Evolutionary conservation across 2,797 vertebrate genomes (phyloP), one percentile per base, ranked within the genome.

Genomic region (Chaetodon trifasciatus): DNA sequence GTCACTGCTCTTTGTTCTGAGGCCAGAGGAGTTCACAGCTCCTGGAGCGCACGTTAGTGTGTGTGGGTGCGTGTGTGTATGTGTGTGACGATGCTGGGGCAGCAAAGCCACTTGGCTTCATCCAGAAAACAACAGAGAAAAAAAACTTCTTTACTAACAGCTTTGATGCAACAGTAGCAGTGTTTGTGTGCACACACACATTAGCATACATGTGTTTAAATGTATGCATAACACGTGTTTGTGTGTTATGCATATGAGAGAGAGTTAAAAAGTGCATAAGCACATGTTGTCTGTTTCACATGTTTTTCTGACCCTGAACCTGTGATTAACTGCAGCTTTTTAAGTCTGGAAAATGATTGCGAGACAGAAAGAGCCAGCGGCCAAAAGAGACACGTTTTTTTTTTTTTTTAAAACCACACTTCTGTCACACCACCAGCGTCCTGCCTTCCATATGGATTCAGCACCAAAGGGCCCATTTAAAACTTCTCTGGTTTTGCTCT

Each of bases 391-490:
- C 72, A 13, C 10, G 65, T 66, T 73, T 88, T 74, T 81, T 81
- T 88, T 74, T 81, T 81, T 91, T 91, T 91, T 85, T 91, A 77
- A 86, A 87, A 13, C 47, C 46, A 17, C 56, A 49, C 63, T 78
- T 75, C 71, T 65, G 71, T 80, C 70, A 55, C 71, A 78, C 40
- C 53, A 76, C 44, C 40, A 19, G 37, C 72, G 52, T 69, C 63
- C 65, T 64, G 49, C 60, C 88, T 67, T 72, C 74, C 70, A 78
- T 79, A 60, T 74, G 76, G 53, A 78, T 76, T n/a, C 75, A 53
- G 37, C n/a, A 32, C 53, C 19, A 53, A 55, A 52, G 70, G 11
- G 0, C 55, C 62, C 37, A 50, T 44, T 75, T 23, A 21, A 12
- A 69, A 74, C 50, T 15, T 11, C 6, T 60, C 16, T 73, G 68